Base-by-base conservation (phyloP, 2,888 invertebrate species). In the Calameuta filiformis region DNA sequence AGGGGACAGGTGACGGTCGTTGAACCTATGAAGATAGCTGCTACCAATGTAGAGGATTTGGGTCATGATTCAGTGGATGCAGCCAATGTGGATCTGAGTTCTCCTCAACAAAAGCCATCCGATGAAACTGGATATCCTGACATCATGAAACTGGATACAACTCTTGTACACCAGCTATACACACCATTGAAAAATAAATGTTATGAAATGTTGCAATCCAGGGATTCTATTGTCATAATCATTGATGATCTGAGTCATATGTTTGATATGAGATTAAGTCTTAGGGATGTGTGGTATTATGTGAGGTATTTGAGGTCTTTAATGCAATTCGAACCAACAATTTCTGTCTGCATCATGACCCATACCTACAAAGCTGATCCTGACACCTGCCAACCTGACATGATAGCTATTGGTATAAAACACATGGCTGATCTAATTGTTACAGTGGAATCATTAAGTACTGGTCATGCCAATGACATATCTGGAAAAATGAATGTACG, bases 211-310 rank as follows among this genome's bases (percentile, higher is more conserved):
- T 85, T 90, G 79, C 88, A 92, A 83, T 89, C 90, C 77, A 87
- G 90, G 84, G 85, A 89, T 83, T 88, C 92, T 82, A 93, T 94
- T 4, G 94, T 93, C 83, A 90, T 96, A 73, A 93, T 96, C 75
- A 92, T 96, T 78, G 96, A 96, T 89, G 96, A 96, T 87, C 86
- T 96, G 35, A 94, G 95, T 81, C 95, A 96, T 88, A 92, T 96
- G 37, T 93, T 95, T 87, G 95, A 96, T 90, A 91, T 96, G 81
- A 94, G 93, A 73, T 92, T 93, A 73, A 92, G 91, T 84, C 85
- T 94, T 0, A 92, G 88, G 82, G 92, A 94, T 84, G 92, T 94
- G 0, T 93, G 93, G 89, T 83, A 84, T 56, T 88, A 84, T 73
- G 75, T 86, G 0, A 86, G 87, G 77, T 89, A 85, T 77, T 80